These are phyloP conservation scores for Tapirus terrestris DNA, from an alignment of 2,113 vertebrate genomes.

Conservation along the genomic window DNA sequence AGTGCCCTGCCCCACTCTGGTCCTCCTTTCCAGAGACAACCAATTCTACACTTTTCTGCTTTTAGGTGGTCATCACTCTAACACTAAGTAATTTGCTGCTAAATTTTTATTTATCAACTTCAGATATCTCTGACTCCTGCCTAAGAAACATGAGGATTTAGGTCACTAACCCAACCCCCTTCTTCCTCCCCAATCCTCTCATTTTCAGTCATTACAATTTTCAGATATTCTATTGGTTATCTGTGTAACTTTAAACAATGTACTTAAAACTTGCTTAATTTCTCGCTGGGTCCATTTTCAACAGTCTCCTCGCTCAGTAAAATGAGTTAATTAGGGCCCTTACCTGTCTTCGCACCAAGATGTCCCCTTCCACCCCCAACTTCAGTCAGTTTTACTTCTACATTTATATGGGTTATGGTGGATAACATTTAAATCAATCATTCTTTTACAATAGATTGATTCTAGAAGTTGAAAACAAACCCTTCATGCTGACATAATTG, in stretches of 20 bases:
- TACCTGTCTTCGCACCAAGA: neutral
- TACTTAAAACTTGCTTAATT: neutral
- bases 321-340: neutral
- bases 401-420: neutral
- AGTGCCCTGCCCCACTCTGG: neutral
- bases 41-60: neutral
- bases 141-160: neutral
- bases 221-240: neutral
- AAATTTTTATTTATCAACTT: neutral
- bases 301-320: neutral
- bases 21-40: neutral
- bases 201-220: neutral
- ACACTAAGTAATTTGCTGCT: neutral
- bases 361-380: neutral
- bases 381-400: neutral
- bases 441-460: neutral
- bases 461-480: neutral
- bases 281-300: neutral
- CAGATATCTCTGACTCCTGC: neutral
- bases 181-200: neutral
- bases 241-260: neutral
- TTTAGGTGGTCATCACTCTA: neutral
- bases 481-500: neutral
- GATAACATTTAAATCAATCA: neutral
- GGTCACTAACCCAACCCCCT: neutral